phyloP scores from a whole-genome alignment of 2,797 vertebrate species.

The Cynopterus sphinx region DNA sequence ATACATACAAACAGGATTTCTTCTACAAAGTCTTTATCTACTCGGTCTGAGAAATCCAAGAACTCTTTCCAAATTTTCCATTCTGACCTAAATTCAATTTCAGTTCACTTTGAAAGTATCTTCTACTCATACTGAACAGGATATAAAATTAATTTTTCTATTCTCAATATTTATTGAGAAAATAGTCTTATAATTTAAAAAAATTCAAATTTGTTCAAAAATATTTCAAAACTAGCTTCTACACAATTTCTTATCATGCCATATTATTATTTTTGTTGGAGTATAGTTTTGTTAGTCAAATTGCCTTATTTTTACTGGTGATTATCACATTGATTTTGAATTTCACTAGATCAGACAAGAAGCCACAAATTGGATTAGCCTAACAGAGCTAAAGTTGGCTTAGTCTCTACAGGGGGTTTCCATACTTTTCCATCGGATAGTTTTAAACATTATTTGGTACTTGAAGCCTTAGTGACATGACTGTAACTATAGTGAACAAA shows the following conservation, averaged over 20 bases:
- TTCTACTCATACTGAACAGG: neutral
- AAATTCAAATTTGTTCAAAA: slow-evolving; percentile 47
- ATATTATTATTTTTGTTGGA: neutral
- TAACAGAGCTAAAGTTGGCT: neutral
- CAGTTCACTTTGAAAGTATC: neutral
- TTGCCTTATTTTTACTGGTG: neutral
- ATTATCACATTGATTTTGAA: neutral
- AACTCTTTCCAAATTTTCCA: slow-evolving; percentile 49
- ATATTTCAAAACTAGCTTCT: slow-evolving; percentile 24
- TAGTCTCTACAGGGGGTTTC: slow-evolving; percentile 24
- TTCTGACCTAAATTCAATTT: slow-evolving; percentile 17
- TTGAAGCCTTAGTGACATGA: neutral
- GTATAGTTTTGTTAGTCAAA: neutral
- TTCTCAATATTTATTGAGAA: slow-evolving; percentile 30
- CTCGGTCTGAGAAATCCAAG: neutral
- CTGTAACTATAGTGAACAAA: neutral
- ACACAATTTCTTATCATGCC: neutral
- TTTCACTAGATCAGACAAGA: slow-evolving; percentile 24
- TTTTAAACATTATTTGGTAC: neutral
- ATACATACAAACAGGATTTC: neutral
- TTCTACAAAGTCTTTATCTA: neutral
- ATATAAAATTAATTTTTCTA: slow-evolving; percentile 38
- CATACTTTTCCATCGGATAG: neutral
- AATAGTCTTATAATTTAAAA: slow-evolving; percentile 27
- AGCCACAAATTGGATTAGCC: neutral